Conservation (phyloP, 2,113 vertebrate genomes). For the Mugil cephalus region DNA sequence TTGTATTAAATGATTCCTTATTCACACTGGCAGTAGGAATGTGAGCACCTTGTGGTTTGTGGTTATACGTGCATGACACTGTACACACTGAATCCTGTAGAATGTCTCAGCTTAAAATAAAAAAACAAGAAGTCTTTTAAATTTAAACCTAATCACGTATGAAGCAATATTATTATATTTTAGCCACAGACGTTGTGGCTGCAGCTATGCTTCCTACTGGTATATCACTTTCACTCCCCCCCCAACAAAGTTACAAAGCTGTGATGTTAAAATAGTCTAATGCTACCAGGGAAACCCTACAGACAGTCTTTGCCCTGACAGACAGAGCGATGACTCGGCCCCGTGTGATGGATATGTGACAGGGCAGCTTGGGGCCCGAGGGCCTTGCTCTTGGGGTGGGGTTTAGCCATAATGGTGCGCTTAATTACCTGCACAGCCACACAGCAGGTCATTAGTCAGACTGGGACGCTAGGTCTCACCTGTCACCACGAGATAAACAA, state of each 20-base stretch:
- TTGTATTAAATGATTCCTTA: no score
- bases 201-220: neutral
- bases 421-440: constrained; percentile 85
- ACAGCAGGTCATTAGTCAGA: constrained; percentile 83
- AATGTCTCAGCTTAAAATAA: no score
- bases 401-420: constrained; percentile 82
- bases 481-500: constrained; percentile 80
- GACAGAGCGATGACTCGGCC: constrained; percentile 75
- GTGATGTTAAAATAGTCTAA: constrained; percentile 48
- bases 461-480: constrained; percentile 70
- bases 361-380: constrained; percentile 65
- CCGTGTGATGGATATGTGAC: constrained; percentile 82
- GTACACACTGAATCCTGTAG: no score
- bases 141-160: no score
- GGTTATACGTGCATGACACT: no score
- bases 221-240: constrained; percentile 31
- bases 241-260: constrained; percentile 58
- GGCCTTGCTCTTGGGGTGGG: constrained; percentile 75
- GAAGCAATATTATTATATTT: neutral
- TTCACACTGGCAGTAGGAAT: no score
- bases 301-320: constrained; percentile 65
- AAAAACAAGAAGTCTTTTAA: no score
- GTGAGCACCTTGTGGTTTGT: no score
- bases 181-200: neutral
- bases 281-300: constrained; percentile 64